A percentile compares a stretch with the other conserved stretches of the same genome.
Conservation (phyloP, 2,797 vertebrate genomes). For the Potorous gilbertii region DNA sequence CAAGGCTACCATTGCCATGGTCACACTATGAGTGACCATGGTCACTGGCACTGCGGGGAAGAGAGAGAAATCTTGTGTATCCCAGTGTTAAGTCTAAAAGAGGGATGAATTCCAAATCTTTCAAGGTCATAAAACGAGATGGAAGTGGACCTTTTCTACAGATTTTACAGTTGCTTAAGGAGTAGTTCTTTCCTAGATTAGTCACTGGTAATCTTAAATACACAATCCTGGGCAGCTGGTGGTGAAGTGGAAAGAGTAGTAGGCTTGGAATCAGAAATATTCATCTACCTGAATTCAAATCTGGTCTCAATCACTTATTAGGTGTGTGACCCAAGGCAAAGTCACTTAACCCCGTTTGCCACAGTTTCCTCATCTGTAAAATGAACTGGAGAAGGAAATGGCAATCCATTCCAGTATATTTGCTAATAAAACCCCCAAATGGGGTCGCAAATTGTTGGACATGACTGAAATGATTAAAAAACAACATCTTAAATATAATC, state of each 20-base stretch:
- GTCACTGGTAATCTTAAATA: neutral
- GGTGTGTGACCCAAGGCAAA: neutral
- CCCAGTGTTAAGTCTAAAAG: neutral
- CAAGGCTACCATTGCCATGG: neutral
- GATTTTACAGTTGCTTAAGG: neutral
- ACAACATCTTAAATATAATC: neutral
- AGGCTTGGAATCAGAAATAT: neutral
- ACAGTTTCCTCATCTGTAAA: too few relatives aligned
- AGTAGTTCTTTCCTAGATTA: neutral
- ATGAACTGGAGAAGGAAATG: too few relatives aligned
- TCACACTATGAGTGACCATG: neutral
- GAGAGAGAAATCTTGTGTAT: neutral
- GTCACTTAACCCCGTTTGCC: too few relatives aligned
- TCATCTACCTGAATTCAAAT: neutral
- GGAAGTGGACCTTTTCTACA: neutral
- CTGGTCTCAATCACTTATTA: neutral
- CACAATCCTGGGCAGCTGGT: neutral
- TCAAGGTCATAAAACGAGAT: neutral
- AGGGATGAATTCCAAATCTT: neutral
- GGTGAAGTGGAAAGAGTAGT: neutral
- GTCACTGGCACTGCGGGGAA: neutral
- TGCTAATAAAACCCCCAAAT: neutral
- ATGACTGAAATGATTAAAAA: neutral
- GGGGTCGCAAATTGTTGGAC: neutral
- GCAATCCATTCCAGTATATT: neutral